Evolutionary conservation across 2,888 invertebrate genomes (phyloP).

Genomic region (Limnephilus marmoratus): DNA sequence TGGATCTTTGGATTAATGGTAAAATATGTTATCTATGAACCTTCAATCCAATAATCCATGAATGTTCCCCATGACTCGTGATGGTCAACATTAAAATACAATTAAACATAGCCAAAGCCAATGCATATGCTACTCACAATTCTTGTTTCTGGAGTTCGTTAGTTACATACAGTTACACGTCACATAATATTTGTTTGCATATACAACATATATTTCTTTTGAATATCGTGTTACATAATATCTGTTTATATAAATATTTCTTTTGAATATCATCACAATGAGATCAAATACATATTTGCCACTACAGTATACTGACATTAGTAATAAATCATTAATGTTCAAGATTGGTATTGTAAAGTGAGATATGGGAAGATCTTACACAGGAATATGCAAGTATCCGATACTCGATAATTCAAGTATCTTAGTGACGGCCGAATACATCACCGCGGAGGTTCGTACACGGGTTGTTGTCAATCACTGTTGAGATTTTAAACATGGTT

Average conservation of each 20-base stretch:
- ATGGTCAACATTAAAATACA: not conserved
- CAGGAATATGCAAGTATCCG: too few relatives aligned
- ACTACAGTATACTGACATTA: not conserved
- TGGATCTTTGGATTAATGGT: not conserved
- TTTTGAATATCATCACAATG: not conserved
- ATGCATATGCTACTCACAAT: not conserved
- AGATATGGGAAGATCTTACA: not conserved
- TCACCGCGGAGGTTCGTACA: too few relatives aligned
- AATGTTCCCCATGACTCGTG: not conserved
- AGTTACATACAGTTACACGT: not conserved
- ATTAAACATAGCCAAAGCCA: not conserved
- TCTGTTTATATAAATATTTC: not conserved
- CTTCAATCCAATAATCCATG: not conserved
- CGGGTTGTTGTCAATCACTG: too few relatives aligned
- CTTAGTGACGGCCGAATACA: too few relatives aligned
- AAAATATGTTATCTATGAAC: not conserved
- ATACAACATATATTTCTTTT: not conserved
- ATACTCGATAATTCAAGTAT: too few relatives aligned
- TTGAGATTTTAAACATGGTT: too few relatives aligned
- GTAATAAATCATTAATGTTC: not conserved
- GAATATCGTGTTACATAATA: not conserved
- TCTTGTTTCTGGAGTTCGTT: not conserved
- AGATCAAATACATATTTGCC: not conserved
- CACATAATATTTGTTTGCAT: not conserved
- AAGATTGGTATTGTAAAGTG: too few relatives aligned